Conservation (phyloP, 2,888 invertebrate genomes). For the Belgica antarctica region DNA sequence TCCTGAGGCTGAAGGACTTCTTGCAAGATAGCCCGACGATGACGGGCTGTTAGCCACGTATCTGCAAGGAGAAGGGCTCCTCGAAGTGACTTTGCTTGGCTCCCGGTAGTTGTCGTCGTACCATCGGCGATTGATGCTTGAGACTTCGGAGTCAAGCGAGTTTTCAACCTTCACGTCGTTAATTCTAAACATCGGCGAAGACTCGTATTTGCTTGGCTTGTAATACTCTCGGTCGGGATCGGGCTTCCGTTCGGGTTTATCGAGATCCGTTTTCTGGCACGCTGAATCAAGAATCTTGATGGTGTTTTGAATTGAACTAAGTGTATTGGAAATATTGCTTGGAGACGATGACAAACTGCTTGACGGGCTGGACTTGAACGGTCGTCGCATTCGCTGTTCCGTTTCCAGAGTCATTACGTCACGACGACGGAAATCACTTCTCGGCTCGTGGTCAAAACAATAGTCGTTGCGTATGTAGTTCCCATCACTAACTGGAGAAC, state of each 20-base stretch:
- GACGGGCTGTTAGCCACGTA: not conserved
- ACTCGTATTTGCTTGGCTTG: no score
- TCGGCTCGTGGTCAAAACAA: constrained; percentile 34
- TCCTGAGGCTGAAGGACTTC: not conserved
- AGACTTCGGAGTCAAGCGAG: constrained; percentile 44
- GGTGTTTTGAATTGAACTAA: constrained; percentile 54
- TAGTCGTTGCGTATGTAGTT: not conserved
- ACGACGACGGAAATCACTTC: constrained; percentile 24
- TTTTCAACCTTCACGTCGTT: constrained; percentile 42
- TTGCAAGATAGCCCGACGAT: no score
- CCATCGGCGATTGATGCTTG: no score
- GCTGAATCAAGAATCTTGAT: constrained; percentile 55
- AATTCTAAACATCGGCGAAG: not conserved
- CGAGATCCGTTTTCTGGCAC: constrained; percentile 50
- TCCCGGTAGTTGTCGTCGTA: constrained; percentile 41
- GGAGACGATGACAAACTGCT: constrained; percentile 32
- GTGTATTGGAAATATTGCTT: constrained; percentile 47
- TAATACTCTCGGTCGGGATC: constrained; percentile 54
- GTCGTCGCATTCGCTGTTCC: constrained; percentile 24
- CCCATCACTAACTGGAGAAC: not conserved
- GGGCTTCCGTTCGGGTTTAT: constrained; percentile 51
- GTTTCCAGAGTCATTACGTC: constrained; percentile 17
- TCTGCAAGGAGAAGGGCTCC: constrained; percentile 46
- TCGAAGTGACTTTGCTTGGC: constrained; percentile 23
- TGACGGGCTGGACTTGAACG: constrained; percentile 25